Conservation (phyloP, 2,888 invertebrate species). For the Sepiola atlantica region DNA sequence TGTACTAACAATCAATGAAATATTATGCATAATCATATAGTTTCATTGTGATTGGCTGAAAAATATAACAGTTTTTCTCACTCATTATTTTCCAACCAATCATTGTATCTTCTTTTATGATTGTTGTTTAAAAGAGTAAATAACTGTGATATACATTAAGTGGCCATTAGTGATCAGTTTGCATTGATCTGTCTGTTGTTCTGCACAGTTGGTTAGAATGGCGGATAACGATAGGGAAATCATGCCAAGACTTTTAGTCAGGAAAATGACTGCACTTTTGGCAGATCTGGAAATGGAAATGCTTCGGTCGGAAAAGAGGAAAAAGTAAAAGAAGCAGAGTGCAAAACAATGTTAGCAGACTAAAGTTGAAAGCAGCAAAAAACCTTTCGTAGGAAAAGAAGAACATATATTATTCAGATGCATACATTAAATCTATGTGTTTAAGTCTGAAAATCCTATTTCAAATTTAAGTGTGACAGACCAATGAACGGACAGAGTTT, state of each 20-base stretch:
- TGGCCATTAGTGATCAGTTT: slow-evolving; percentile 18
- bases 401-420: too few relatives aligned
- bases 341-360: not conserved
- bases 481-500: too few relatives aligned
- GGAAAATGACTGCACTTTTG: not conserved
- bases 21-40: too few relatives aligned
- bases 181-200: not conserved
- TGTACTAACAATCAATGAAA: too few relatives aligned
- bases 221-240: not conserved
- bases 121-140: not conserved
- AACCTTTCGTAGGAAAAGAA: not conserved
- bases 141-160: not conserved
- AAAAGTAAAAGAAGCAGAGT: not conserved
- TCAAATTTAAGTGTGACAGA: too few relatives aligned
- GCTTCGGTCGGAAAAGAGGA: not conserved
- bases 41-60: not conserved
- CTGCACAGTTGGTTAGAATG: not conserved
- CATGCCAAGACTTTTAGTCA: not conserved
- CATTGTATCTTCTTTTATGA: not conserved
- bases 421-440: too few relatives aligned
- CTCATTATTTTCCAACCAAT: not conserved
- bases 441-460: too few relatives aligned
- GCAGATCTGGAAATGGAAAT: not conserved
- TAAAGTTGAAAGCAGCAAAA: not conserved
- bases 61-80: not conserved